Base-by-base conservation (phyloP, 2,113 vertebrate species). In the Phainopepla nitens region DNA sequence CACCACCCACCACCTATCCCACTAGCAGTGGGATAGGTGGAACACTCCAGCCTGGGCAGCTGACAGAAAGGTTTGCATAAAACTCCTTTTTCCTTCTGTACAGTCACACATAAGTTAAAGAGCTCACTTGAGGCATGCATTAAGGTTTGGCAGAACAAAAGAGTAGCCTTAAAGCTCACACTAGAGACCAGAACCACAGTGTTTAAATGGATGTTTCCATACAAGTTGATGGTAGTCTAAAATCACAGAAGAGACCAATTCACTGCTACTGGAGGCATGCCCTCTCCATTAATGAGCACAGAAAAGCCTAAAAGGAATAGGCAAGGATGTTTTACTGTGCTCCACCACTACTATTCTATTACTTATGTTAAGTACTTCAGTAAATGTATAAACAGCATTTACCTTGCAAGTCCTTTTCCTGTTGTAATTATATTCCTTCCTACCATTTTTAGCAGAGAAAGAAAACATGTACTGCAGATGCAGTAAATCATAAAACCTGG, bases 1-100 rank as follows among this genome's bases (percentile, higher is more conserved):
- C 17, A 31, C 5, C 2, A n/a, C n/a, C n/a, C n/a, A n/a, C n/a
- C n/a, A n/a, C n/a, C n/a, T n/a, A n/a, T n/a, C n/a, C n/a, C n/a
- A n/a, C n/a, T n/a, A n/a, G n/a, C n/a, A n/a, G n/a, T n/a, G 36
- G 13, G 13, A 27, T 2, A 0, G 4, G 15, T 54, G 57, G 18
- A 29, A 36, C 31, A 36, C 3, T 17, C 10, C 12, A 20, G 36
- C 17, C 23, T 7, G 4, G 10, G 5, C 11, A 53, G 9, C 9
- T 66, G 25, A 17, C 35, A 41, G 19, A 42, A 68, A 11, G 8
- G 36, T 39, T 81, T 73, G 36, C 16, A 31, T 24, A 54, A 60
- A 76, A 45, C 11, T 4, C 8, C 5, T 68, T 69, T 69, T 42
- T 6, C 14, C 4, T 33, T 27, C 24, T 70, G 6, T 24, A 13